phyloP scores from a whole-genome alignment of 2,888 invertebrate species.

The Liodrosophila aerea region DNA sequence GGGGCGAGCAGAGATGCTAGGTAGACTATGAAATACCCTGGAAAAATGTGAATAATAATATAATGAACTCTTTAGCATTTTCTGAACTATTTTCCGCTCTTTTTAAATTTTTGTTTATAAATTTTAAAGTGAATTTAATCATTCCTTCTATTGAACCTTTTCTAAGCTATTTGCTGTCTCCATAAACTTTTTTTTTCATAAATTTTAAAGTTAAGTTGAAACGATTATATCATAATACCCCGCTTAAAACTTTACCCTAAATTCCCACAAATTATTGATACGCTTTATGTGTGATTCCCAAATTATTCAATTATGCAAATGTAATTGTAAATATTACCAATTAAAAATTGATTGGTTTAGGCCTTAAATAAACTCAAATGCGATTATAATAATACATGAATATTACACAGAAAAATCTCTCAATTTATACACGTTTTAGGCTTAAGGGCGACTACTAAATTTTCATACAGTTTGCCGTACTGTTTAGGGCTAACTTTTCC shows the following conservation, averaged over 20 bases:
- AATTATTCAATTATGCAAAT: constrained; percentile 53
- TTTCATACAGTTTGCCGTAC: constrained; percentile 2
- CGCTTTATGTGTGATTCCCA: constrained; percentile 37
- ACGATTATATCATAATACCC: background rate
- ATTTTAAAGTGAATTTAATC: no score
- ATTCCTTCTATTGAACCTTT: no score
- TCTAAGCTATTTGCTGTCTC: no score
- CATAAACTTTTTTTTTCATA: no score
- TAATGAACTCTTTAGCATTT: no score
- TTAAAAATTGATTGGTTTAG: constrained; percentile 12
- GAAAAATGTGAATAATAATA: no score
- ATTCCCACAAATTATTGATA: constrained; percentile 32
- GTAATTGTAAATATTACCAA: constrained; percentile 32
- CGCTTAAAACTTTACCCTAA: background rate
- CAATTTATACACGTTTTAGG: constrained; percentile 19
- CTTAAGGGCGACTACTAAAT: constrained; percentile 29
- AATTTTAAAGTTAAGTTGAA: no score
- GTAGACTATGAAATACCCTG: background rate
- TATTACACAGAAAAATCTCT: constrained; percentile 1
- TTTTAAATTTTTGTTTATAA: no score
- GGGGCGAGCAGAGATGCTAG: background rate
- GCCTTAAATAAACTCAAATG: background rate
- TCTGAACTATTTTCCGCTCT: no score
- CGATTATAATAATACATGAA: background rate
- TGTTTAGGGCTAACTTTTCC: constrained; percentile 49